A percentile compares a stretch with the other conserved stretches of the same genome.
Conservation (phyloP, 2,888 invertebrate species). For the Lagria hirta region DNA sequence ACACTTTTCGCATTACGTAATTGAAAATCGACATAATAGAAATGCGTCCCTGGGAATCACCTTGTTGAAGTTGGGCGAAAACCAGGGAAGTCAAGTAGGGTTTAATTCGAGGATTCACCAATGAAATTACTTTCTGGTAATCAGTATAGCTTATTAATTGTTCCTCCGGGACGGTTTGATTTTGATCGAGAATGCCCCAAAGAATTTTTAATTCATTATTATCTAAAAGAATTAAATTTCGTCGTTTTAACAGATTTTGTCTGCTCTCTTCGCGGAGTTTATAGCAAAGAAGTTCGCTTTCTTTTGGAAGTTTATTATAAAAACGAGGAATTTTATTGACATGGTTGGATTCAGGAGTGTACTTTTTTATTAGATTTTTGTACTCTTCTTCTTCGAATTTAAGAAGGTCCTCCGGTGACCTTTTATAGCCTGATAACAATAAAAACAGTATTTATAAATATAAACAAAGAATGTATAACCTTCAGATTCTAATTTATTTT, state of each 20-base stretch:
- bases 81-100: conserved; percentile 82
- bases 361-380: conserved; percentile 40
- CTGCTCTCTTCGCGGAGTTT: conserved; percentile 87
- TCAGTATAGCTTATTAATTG: conserved; percentile 84
- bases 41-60: conserved; percentile 83
- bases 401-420: conserved; percentile 45
- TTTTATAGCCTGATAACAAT: conserved; percentile 12
- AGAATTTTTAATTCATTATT: conserved; percentile 82
- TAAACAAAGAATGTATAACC: conserved; percentile 45
- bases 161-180: conserved; percentile 77
- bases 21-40: conserved; percentile 90
- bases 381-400: conserved; percentile 44
- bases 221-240: conserved; percentile 80
- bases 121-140: conserved; percentile 75
- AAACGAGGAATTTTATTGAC: conserved; percentile 72
- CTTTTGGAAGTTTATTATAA: conserved; percentile 74
- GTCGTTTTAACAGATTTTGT: conserved; percentile 82
- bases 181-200: conserved; percentile 81
- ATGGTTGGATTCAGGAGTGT: conserved; percentile 43
- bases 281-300: conserved; percentile 74
- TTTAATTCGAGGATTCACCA: conserved; percentile 62
- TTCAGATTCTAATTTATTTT: conserved; percentile 57
- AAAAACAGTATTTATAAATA: neutral
- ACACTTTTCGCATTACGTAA: conserved; percentile 93
- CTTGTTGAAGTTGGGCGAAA: conserved; percentile 84